phyloP scores from a whole-genome alignment of 2,113 vertebrate species.

The Heliornis fulica region DNA sequence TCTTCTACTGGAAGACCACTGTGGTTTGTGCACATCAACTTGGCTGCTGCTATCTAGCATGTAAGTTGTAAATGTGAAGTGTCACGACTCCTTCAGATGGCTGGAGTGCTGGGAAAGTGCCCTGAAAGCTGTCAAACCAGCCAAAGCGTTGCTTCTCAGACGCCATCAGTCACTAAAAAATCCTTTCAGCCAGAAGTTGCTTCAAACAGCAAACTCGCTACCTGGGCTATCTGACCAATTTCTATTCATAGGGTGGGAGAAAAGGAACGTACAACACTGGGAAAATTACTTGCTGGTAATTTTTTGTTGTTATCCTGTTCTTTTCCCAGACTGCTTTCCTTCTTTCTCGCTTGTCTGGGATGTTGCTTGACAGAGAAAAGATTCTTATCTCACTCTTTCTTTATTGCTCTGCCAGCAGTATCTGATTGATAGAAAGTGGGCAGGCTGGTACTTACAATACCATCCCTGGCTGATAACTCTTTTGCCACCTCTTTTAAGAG shows the following conservation, averaged over 20 bases:
- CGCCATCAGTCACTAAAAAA: constrained; percentile 15
- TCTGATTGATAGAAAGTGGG: constrained; percentile 53
- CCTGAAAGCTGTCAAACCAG: constrained; percentile 41
- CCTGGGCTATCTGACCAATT: constrained; percentile 20
- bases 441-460: constrained; percentile 45
- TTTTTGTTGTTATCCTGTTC: constrained; percentile 18
- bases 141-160: not conserved
- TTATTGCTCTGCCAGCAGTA: constrained; percentile 51
- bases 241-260: constrained; percentile 7
- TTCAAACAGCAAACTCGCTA: not conserved
- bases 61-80: constrained; percentile 1
- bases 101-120: constrained; percentile 7
- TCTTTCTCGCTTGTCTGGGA: not conserved
- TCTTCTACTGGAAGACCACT: accelerated
- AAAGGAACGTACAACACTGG: not conserved
- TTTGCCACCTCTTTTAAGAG: not conserved
- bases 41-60: not conserved
- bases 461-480: constrained; percentile 25
- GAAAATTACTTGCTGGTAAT: constrained; percentile 14
- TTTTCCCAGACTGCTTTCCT: not conserved
- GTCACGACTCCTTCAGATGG: not conserved
- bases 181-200: constrained; percentile 6
- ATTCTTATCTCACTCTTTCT: constrained; percentile 54
- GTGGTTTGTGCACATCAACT: not conserved
- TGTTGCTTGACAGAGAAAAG: constrained; percentile 38